Evolutionary conservation across 2,797 vertebrate species (phyloP).

Genomic region (Poeciliopsis infans): DNA sequence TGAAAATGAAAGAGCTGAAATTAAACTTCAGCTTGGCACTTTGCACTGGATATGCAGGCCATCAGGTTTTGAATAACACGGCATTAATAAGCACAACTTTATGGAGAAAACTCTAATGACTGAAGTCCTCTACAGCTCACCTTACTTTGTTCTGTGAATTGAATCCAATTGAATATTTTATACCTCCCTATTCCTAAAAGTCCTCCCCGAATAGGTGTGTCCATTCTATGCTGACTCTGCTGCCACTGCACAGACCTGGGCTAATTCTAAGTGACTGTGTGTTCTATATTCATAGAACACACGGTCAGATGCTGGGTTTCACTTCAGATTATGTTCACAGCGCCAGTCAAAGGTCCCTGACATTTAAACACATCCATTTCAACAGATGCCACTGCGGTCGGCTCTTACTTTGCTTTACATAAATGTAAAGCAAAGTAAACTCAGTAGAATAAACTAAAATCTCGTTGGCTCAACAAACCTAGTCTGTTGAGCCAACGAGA

Average conservation of each 20-base stretch:
- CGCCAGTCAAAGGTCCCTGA: slow-evolving; percentile 1
- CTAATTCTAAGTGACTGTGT: too few relatives aligned
- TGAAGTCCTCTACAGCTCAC: background rate
- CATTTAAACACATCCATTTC: slow-evolving; percentile 12
- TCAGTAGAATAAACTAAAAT: too few relatives aligned
- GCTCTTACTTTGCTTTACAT: background rate
- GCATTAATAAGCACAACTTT: background rate
- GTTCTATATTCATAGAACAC: too few relatives aligned
- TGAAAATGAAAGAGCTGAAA: background rate
- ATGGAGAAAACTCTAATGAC: background rate
- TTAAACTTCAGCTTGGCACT: background rate
- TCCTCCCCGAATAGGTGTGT: background rate
- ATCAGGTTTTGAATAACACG: background rate
- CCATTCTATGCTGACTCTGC: background rate
- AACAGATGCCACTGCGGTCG: background rate
- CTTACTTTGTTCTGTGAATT: background rate
- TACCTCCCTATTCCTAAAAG: background rate
- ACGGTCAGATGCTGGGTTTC: slow-evolving; percentile 14
- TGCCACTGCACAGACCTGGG: background rate
- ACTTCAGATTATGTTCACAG: slow-evolving; percentile 19
- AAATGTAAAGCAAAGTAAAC: too few relatives aligned
- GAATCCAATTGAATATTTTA: background rate
- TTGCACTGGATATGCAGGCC: background rate
- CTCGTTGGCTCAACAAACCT: too few relatives aligned
- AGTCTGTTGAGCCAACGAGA: background rate